Percentiles rank a stretch among this genome's conserved stretches.
These are phyloP conservation scores for Cheumatopsyche charites DNA, from an alignment of 1,140 invertebrate species.

Conservation along the genomic window DNA sequence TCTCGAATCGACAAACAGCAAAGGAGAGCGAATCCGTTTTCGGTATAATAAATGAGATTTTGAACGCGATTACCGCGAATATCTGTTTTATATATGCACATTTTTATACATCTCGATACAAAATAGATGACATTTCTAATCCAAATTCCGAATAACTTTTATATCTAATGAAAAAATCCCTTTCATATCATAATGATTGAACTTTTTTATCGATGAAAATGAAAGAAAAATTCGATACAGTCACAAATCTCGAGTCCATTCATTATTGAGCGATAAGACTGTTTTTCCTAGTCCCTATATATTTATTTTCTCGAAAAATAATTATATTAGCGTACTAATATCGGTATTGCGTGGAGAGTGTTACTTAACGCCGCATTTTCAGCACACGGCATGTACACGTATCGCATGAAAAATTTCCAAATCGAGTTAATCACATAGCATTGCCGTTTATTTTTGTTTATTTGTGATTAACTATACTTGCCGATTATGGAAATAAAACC, in stretches of 20 bases:
- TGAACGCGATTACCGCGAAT: slow-evolving; percentile 15
- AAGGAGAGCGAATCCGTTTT: slow-evolving; percentile 20
- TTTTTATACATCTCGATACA: background rate
- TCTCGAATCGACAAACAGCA: slow-evolving; percentile 20
- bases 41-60: slow-evolving; percentile 23
- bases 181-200: too few relatives aligned
- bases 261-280: background rate
- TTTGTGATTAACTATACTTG: too few relatives aligned
- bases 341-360: slow-evolving; percentile 3
- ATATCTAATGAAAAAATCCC: too few relatives aligned
- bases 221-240: too few relatives aligned
- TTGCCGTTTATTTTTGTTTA: too few relatives aligned
- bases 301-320: slow-evolving; percentile 11
- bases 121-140: background rate
- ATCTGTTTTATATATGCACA: background rate
- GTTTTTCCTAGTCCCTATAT: slow-evolving; percentile 1
- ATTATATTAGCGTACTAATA: slow-evolving; percentile 2
- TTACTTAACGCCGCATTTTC: background rate
- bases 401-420: too few relatives aligned
- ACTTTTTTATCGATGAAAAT: too few relatives aligned
- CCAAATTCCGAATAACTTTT: too few relatives aligned
- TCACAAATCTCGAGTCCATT: too few relatives aligned
- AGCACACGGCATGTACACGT: too few relatives aligned
- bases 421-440: too few relatives aligned
- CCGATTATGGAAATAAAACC: too few relatives aligned